Evolutionary conservation across 2,113 vertebrate species (phyloP), one percentile per base, ranked within the genome.

Genomic region (Cheilinus undulatus): DNA sequence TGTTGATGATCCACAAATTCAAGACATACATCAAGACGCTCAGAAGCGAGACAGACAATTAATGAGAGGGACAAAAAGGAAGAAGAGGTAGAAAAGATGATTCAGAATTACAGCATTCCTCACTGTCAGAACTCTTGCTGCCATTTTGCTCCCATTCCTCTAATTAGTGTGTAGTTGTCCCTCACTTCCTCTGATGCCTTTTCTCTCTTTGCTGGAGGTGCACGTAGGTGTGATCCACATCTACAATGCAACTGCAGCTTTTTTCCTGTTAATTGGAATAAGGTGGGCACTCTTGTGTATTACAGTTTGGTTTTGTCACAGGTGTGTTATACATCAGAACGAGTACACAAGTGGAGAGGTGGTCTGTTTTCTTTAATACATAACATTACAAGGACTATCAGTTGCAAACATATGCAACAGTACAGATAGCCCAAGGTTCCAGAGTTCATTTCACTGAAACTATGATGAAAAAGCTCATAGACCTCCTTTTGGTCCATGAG

Each of bases 91-190:
- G 68, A 38, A 20, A 17, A 20, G 15, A 45, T 72, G 49, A 80
- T 52, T 78, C 13, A 1, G 62, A 82, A 84, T 76, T 56, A 73
- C 53, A 17, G 71, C 81, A 80, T 88, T 88, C 57, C 60, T 84
- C 69, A 53, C 82, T 85, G 81, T 88, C 83, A 80, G 60, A 83
- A 86, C 69, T 87, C 78, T 81, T 80, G 60, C 68, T 22, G 34
- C 50, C 6, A 14, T 79, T 82, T 76, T 73, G 68, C 83, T 76
- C 71, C 72, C 43, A 38, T 81, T 62, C 1, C n/a, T 7, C 87
- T 90, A 86, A 90, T 91, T 86, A 88, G 80, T 28, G 72, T 58
- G 70, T 60, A 19, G 43, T 62, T 69, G 76, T 77, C 57, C 36
- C 38, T 81, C 65, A 27, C 54, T 20, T 54, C 43, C 49, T 19